These are phyloP conservation scores for Nerophis lumbriciformis DNA, from an alignment of 2,113 vertebrate species.

Conservation along the genomic window DNA sequence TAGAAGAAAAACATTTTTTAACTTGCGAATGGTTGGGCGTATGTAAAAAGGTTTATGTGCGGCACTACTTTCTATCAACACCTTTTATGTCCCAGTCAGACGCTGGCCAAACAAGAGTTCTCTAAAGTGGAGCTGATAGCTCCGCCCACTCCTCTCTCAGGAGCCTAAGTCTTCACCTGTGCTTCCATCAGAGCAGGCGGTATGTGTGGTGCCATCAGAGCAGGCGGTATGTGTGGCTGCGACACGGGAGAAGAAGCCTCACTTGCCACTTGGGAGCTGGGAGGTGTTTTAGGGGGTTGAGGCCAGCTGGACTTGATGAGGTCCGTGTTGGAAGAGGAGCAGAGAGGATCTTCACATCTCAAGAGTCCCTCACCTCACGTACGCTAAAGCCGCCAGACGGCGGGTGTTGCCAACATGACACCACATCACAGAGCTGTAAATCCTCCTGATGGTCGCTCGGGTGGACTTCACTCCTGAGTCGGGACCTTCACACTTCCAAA, in stretches of 20 bases:
- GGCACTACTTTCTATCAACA: too few species aligned
- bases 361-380: constrained; percentile 36
- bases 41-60: too few species aligned
- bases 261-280: constrained; percentile 12
- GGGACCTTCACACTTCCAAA: constrained; percentile 20
- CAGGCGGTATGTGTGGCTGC: too few species aligned
- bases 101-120: too few species aligned
- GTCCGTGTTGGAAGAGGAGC: constrained; percentile 10
- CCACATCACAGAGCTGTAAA: constrained; percentile 39
- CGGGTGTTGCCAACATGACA: constrained; percentile 27
- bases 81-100: too few species aligned
- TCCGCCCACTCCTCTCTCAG: constrained; percentile 23
- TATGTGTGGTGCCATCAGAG: too few species aligned
- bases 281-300: constrained; percentile 10
- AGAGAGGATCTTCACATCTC: constrained; percentile 38
- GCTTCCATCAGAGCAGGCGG: too few species aligned
- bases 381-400: constrained; percentile 29
- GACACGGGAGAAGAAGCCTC: neutral
- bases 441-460: constrained; percentile 18
- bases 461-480: constrained; percentile 36
- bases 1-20: too few species aligned
- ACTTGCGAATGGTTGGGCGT: too few species aligned
- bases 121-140: too few species aligned
- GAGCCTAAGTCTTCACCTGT: constrained; percentile 50
- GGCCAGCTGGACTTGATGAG: constrained; percentile 19